These are phyloP conservation scores for Orthosia incerta DNA, from an alignment of 2,888 invertebrate genomes.

Conservation along the genomic window DNA sequence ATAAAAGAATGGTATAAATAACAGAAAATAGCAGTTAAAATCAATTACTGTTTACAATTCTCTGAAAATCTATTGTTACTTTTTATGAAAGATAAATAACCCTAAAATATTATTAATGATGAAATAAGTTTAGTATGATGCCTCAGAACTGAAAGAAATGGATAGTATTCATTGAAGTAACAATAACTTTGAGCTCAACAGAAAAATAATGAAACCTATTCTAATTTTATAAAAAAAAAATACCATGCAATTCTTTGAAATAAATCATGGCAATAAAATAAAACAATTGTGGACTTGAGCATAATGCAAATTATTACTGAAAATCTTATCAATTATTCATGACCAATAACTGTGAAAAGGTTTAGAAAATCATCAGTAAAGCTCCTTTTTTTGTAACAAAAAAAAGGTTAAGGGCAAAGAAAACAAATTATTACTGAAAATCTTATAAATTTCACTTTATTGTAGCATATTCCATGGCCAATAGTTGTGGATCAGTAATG, in stretches of 20 bases:
- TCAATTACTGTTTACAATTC: neutral
- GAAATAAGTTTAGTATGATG: neutral
- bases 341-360: conserved; percentile 10
- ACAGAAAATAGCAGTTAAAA: neutral
- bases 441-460: conserved; percentile 1
- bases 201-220: neutral
- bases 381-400: conserved; percentile 5
- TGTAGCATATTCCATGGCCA: conserved; percentile 15
- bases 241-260: neutral
- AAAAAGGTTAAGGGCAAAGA: conserved; percentile 30
- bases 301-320: conserved; percentile 6
- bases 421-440: conserved; percentile 16
- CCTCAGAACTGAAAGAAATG: neutral
- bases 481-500: conserved; percentile 6
- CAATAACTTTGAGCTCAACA: neutral
- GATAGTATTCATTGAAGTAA: neutral
- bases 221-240: neutral
- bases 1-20: neutral
- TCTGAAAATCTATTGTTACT: neutral
- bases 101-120: neutral
- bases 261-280: neutral
- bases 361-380: conserved; percentile 13
- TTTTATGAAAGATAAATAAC: conserved; percentile 5
- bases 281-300: neutral
- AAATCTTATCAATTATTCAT: conserved; percentile 28